Conservation (phyloP, 2,113 vertebrate genomes). For the Microtus oregoni region DNA sequence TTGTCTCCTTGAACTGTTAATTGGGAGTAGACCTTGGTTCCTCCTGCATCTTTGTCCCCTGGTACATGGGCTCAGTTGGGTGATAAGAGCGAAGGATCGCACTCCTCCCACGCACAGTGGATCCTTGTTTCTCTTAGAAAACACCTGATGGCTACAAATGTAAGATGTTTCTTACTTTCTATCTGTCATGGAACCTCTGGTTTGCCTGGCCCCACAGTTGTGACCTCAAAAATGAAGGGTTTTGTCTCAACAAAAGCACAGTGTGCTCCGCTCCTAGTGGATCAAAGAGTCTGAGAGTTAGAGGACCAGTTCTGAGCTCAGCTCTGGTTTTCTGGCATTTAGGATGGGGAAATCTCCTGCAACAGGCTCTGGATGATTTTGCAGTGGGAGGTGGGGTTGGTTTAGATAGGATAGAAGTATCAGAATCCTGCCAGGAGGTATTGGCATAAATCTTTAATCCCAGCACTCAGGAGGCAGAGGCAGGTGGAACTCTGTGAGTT, state of each 20-base stretch:
- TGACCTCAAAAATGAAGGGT: background rate
- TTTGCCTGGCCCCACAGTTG: background rate
- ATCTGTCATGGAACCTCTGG: background rate
- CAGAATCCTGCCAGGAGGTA: background rate
- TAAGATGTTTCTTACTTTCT: background rate
- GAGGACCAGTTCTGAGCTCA: background rate
- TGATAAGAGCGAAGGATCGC: background rate
- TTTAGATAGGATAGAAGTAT: background rate
- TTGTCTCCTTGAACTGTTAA: slow-evolving; percentile 45
- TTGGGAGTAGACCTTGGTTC: background rate
- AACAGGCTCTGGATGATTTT: background rate
- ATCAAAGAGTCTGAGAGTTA: background rate
- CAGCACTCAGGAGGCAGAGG: background rate
- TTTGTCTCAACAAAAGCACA: background rate
- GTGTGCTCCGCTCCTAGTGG: background rate
- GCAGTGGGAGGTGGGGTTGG: no score
- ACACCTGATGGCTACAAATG: background rate
- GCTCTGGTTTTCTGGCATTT: background rate
- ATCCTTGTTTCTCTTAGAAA: slow-evolving; percentile 12
- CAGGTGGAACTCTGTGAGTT: background rate
- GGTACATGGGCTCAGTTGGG: background rate
- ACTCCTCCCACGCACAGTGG: background rate
- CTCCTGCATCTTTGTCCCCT: background rate
- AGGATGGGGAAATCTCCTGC: background rate
- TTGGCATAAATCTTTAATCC: background rate